phyloP scores from a whole-genome alignment of 2,113 vertebrate genomes.

The Xenopus laevis region DNA sequence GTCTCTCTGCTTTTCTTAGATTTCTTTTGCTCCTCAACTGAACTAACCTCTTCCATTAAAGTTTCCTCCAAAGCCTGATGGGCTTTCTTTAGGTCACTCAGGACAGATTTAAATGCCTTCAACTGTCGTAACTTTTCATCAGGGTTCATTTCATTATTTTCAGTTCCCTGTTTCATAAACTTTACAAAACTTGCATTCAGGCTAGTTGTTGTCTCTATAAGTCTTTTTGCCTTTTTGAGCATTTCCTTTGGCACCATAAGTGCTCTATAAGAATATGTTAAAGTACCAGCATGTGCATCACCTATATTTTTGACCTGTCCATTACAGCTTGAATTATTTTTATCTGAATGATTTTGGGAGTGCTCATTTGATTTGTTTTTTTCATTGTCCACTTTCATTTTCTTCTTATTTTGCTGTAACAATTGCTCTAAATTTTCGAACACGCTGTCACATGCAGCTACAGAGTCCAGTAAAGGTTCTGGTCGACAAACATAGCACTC shows the following conservation, averaged over 20 bases:
- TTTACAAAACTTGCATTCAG: slow-evolving; percentile 90
- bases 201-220: slow-evolving; percentile 90
- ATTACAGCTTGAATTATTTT: slow-evolving; percentile 77
- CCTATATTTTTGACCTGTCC: slow-evolving; percentile 80
- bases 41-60: slow-evolving; percentile 78
- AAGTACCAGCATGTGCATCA: slow-evolving; percentile 71
- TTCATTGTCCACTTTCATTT: slow-evolving; percentile 68
- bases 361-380: slow-evolving; percentile 70
- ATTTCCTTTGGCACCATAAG: slow-evolving; percentile 90
- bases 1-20: slow-evolving; percentile 69
- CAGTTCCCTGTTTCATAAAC: slow-evolving; percentile 79
- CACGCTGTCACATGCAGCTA: slow-evolving; percentile 81
- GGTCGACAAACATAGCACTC: slow-evolving; percentile 89
- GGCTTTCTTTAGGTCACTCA: slow-evolving; percentile 85
- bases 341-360: slow-evolving; percentile 72
- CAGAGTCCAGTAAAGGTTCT: slow-evolving; percentile 85
- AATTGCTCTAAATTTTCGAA: slow-evolving; percentile 84
- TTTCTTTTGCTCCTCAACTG: slow-evolving; percentile 67
- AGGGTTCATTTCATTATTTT: slow-evolving; percentile 68
- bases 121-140: slow-evolving; percentile 79
- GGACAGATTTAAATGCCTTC: slow-evolving; percentile 91
- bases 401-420: slow-evolving; percentile 78
- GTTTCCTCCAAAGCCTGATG: slow-evolving; percentile 81
- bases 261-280: slow-evolving; percentile 85
- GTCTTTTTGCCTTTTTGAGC: slow-evolving; percentile 91